These are phyloP conservation scores for Hippoglossus hippoglossus DNA, from an alignment of 2,797 vertebrate genomes.

Conservation along the genomic window DNA sequence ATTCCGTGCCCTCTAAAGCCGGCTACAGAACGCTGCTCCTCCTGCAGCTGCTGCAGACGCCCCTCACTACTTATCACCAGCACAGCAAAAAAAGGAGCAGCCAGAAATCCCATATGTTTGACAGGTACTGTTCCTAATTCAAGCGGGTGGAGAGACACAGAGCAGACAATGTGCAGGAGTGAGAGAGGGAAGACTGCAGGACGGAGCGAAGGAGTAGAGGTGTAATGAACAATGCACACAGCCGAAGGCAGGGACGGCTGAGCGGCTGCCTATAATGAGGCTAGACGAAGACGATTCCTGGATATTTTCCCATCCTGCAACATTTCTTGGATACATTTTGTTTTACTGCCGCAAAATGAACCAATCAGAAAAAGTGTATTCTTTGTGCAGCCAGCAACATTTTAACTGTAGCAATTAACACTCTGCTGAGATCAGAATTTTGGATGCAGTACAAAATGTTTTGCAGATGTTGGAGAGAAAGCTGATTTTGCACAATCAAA, in stretches of 20 bases:
- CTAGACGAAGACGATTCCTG: too few relatives aligned
- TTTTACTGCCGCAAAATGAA: too few relatives aligned
- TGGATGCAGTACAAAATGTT: too few relatives aligned
- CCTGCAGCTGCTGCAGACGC: constrained; percentile 77
- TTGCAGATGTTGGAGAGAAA: too few relatives aligned
- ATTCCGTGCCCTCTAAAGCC: constrained; percentile 84
- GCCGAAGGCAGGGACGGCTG: constrained; percentile 31
- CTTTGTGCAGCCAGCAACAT: too few relatives aligned
- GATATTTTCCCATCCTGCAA: not conserved
- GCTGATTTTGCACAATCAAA: too few relatives aligned
- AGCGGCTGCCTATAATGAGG: constrained; percentile 32
- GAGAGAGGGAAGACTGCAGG: constrained; percentile 41
- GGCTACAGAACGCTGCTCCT: constrained; percentile 80
- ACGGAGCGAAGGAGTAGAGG: constrained; percentile 47
- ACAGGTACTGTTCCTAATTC: constrained; percentile 61
- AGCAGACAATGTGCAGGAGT: constrained; percentile 39
- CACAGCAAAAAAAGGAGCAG: constrained; percentile 54
- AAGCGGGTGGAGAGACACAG: constrained; percentile 49
- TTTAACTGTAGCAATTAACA: too few relatives aligned
- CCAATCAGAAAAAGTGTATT: too few relatives aligned
- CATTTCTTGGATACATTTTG: too few relatives aligned
- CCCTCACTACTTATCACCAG: constrained; percentile 66
- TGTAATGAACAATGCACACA: constrained; percentile 37
- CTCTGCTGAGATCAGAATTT: too few relatives aligned
- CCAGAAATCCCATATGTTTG: constrained; percentile 77